Conservation (phyloP, 1,140 invertebrate species). For the Luehdorfia chinensis region DNA sequence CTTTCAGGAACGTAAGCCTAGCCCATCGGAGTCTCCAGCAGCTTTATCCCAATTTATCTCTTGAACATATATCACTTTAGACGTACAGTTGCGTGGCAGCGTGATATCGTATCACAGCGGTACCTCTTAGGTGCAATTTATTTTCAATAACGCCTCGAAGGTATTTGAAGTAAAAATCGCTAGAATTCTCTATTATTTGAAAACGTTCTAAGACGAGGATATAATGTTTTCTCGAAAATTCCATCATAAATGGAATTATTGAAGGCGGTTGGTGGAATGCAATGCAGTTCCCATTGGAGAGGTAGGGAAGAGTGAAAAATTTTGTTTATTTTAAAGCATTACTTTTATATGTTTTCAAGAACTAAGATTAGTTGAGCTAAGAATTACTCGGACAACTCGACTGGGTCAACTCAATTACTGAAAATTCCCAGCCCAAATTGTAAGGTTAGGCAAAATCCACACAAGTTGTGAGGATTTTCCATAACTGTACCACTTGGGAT, state of each 20-base stretch:
- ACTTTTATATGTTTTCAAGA: too few species aligned
- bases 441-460: too few species aligned
- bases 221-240: background rate
- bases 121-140: slow-evolving; percentile 11
- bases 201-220: slow-evolving; percentile 2
- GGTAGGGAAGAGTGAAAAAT: too few species aligned
- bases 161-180: slow-evolving; percentile 4
- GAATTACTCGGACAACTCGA: too few species aligned
- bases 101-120: slow-evolving; percentile 2
- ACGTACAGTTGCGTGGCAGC: slow-evolving; percentile 4
- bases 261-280: background rate
- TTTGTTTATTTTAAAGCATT: too few species aligned
- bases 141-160: slow-evolving; percentile 16
- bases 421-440: too few species aligned
- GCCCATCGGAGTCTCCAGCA: background rate
- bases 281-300: too few species aligned
- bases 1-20: slow-evolving; percentile 10
- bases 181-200: slow-evolving; percentile 12
- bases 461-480: too few species aligned
- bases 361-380: too few species aligned
- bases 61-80: slow-evolving; percentile 13
- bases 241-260: background rate
- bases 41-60: slow-evolving; percentile 9
- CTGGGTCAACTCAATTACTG: too few species aligned
- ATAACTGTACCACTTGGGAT: too few species aligned